These are phyloP conservation scores for Sweltsa coloradensis DNA, from an alignment of 1,140 invertebrate genomes.

Conservation along the genomic window DNA sequence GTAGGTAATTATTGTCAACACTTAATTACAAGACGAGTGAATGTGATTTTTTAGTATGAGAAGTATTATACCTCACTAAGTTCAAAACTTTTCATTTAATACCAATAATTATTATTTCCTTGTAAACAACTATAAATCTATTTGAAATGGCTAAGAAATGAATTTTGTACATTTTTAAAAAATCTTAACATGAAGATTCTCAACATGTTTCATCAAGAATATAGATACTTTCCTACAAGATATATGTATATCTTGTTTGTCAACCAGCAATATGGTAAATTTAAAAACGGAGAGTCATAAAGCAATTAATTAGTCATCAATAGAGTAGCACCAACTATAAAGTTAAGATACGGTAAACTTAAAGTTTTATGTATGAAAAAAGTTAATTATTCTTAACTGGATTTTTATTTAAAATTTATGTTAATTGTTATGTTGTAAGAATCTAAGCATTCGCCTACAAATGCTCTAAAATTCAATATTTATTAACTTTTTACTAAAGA, in stretches of 20 bases:
- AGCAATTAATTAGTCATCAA: background rate
- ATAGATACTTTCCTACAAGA: too few species aligned
- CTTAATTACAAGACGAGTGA: background rate
- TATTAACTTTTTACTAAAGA: background rate
- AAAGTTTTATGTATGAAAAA: constrained; percentile 1
- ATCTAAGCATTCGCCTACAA: constrained; percentile 3
- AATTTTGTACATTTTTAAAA: constrained; percentile 19
- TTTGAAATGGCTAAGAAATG: constrained; percentile 8
- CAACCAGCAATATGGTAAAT: constrained; percentile 7
- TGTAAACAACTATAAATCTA: constrained; percentile 6
- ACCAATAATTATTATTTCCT: constrained; percentile 4
- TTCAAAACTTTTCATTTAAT: constrained; percentile 5
- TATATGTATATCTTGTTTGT: too few species aligned
- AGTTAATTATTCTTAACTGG: constrained; percentile 1
- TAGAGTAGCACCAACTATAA: constrained; percentile 5
- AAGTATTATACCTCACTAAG: background rate
- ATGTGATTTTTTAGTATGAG: constrained; percentile 1
- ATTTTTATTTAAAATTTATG: constrained; percentile 7
- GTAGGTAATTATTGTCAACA: background rate
- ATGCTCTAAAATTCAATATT: constrained; percentile 1
- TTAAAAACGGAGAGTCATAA: constrained; percentile 1
- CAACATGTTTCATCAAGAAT: constrained; percentile 3
- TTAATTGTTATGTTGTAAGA: constrained; percentile 5
- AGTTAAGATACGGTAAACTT: constrained; percentile 3
- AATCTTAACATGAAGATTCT: constrained; percentile 10